Base-by-base conservation (phyloP, 2,113 vertebrate genomes). In the Melanocharis versteri region DNA sequence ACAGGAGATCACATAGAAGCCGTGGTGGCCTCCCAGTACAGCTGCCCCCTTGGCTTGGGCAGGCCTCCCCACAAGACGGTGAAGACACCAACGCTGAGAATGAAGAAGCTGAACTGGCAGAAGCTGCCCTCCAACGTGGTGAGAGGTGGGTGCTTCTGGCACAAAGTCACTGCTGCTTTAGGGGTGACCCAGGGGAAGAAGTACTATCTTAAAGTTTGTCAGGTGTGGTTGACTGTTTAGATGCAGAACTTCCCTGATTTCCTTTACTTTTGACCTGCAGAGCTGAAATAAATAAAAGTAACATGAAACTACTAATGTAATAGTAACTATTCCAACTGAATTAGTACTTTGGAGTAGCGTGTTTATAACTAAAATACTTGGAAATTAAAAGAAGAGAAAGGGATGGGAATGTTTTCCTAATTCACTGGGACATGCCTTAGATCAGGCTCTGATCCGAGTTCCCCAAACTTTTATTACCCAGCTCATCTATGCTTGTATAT, bases 81-180 rank as follows among this genome's bases (percentile, higher is more conserved):
- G 79, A 98, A 98, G 58, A 98, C 97, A 0, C 99, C 99, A 58
- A 98, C 98, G 0, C 78, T 99, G 84, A 98, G 99, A 92, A 99
- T 99, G 99, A 99, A 99, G 94, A 99, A 99, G 72, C 98, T 99
- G 62, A 99, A 99, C 97, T 99, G 99, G 99, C 99, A 99, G 98
- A 99, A 99, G 90, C 98, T 99, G 44, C 98, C 98, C 1, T 97
- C 98, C 78, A 98, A 97, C 0, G 90, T 98, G 19, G 98, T 98
- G 17, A 98, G 97, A 85, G 99, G 99, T 99, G 94, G 91, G 98
- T 91, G 18, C 33, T 40, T 37, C 61, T 72, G 47, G 14, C 26
- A 21, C n/a, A 7, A 30, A n/a, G 31, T 62, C 68, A 45, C 28
- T 64, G 45, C 50, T 75, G 37, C n/a, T 92, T 78, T 75, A 51